Base-by-base conservation (phyloP, 2,113 vertebrate genomes). In the Hydrolagus affinis region DNA sequence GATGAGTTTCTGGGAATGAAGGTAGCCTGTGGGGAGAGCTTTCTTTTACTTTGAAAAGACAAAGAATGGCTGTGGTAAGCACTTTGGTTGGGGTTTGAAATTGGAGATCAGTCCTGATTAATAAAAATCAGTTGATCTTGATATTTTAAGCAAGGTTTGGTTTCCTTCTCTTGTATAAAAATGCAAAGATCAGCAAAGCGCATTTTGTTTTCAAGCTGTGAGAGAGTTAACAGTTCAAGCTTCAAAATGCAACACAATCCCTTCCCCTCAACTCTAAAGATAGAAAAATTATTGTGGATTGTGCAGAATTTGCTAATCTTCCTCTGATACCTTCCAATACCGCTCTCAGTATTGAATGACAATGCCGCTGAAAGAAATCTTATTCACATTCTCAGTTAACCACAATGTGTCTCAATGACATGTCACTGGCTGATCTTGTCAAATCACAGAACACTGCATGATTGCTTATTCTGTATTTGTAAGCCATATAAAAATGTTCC, bases 71-170 rank as follows among this genome's bases (percentile, higher is more conserved):
- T 83, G 78, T 10, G 21, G 78, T 83, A 83, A 83, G 62, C 78
- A 83, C 62, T 83, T 83, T 66, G 17, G 60, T 83, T 68, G 25
- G 66, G 60, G 66, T 83, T 62, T 83, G 78, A 83, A 66, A 83
- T 68, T 19, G 28, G 78, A 66, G 62, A 83, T 14, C 25, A 11
- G 60, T 68, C 62, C 66, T 60, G 25, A 30, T 66, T 68, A 83
- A 83, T 83, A 83, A 83, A 19, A 28, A 17, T 83, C 78, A 83
- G 78, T 83, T 80, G 77, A 80, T 80, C 64, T 80, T 80, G 78
- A 83, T 66, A 32, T 83, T 25, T 62, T 83, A 25, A 30, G 23
- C 59, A 60, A 44, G 25, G 23, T 62, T 21, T 30, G 2, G 17
- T 28, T 80, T 83, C 21, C 62, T 83, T 9, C n/a, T 56, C 21